These are phyloP conservation scores for Urocolius indicus DNA, from an alignment of 2,113 vertebrate genomes.

Conservation along the genomic window DNA sequence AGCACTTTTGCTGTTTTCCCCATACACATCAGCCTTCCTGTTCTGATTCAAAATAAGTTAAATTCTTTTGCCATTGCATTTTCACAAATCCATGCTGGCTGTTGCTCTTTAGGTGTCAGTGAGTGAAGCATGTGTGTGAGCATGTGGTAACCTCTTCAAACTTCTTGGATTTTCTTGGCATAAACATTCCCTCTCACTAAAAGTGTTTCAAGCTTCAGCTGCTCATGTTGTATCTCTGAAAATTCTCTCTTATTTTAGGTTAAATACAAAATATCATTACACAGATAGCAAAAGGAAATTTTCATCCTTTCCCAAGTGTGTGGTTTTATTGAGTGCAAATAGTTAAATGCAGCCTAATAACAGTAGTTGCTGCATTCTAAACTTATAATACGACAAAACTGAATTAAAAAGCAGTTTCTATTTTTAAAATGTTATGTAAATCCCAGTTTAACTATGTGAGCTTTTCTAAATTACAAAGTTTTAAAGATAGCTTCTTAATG, in stretches of 20 bases:
- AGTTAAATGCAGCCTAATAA: neutral
- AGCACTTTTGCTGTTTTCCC: neutral
- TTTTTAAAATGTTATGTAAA: neutral
- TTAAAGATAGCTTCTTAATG: neutral
- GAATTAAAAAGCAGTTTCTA: neutral
- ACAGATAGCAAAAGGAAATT: neutral
- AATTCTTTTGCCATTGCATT: neutral
- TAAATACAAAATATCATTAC: neutral
- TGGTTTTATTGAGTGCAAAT: neutral
- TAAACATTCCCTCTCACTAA: neutral
- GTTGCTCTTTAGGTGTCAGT: neutral
- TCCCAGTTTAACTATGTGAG: neutral
- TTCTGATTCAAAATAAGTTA: neutral
- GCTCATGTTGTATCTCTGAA: neutral
- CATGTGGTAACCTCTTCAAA: neutral
- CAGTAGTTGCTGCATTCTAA: neutral
- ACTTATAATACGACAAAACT: neutral
- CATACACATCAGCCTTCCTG: neutral
- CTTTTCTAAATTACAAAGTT: neutral
- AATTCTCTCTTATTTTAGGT: neutral
- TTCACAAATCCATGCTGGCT: neutral
- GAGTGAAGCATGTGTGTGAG: fast-evolving
- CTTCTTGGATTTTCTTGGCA: neutral
- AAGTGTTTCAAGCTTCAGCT: neutral
- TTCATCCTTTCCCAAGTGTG: neutral